A percentile compares a stretch with the other conserved stretches of the same genome.
Conservation (phyloP, 2,113 vertebrate genomes). For the Sarotherodon lohbergeri region DNA sequence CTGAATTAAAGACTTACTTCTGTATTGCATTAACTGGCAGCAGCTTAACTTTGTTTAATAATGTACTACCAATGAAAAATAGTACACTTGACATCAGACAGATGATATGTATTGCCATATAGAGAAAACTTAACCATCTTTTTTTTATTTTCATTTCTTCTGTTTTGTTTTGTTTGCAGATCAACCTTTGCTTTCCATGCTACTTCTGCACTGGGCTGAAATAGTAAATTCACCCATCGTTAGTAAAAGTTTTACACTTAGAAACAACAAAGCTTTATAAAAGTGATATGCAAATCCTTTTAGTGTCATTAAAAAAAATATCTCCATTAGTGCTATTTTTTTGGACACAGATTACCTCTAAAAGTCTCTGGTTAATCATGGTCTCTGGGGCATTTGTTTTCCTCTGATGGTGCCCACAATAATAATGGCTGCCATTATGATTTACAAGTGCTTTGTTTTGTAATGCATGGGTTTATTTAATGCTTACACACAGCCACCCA, state of each 20-base stretch:
- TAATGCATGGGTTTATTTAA: not conserved
- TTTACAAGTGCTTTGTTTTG: constrained; percentile 7
- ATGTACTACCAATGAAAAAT: not conserved
- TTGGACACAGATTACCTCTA: not conserved
- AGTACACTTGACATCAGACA: not conserved
- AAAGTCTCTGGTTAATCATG: not conserved
- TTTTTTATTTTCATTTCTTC: not conserved
- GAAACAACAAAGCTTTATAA: not conserved
- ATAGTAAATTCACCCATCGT: not conserved
- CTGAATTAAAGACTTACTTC: not conserved
- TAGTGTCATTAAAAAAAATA: not conserved
- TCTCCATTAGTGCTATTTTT: not conserved
- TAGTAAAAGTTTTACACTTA: not conserved
- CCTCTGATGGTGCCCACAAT: not conserved
- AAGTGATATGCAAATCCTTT: not conserved
- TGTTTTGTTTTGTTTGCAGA: not conserved
- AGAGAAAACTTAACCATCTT: not conserved
- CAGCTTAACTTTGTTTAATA: not conserved
- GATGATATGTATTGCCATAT: not conserved
- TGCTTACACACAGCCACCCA: not conserved
- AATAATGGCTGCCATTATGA: constrained; percentile 12
- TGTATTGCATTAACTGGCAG: not conserved
- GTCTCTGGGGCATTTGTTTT: not conserved
- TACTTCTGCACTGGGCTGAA: not conserved
- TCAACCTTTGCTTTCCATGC: not conserved